A percentile compares a stretch with the other conserved stretches of the same genome.
These are phyloP conservation scores for Hycleus phaleratus DNA, from an alignment of 1,140 invertebrate genomes.

Conservation along the genomic window DNA sequence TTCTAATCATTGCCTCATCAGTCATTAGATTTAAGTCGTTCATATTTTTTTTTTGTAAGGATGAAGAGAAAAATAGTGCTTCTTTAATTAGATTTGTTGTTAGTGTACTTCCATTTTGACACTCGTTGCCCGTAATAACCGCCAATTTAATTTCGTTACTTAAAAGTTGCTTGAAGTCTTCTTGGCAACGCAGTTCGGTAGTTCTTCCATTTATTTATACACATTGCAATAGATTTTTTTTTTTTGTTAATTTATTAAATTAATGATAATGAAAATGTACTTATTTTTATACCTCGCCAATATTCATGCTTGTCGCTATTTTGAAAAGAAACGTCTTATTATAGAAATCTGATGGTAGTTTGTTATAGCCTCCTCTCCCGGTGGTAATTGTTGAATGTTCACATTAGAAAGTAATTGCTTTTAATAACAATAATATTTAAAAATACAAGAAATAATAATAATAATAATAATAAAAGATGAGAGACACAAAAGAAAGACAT, in stretches of 20 bases:
- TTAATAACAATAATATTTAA: slow-evolving; percentile 7
- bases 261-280: slow-evolving; percentile 16
- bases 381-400: slow-evolving; percentile 28
- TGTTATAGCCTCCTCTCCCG: slow-evolving; percentile 11
- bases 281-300: slow-evolving; percentile 23
- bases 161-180: neutral
- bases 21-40: slow-evolving; percentile 23
- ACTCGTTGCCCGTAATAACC: slow-evolving; percentile 9
- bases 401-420: slow-evolving; percentile 12
- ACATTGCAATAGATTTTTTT: slow-evolving; percentile 13
- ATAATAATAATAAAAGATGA: no score
- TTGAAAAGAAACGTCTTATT: slow-evolving; percentile 1
- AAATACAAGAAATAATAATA: neutral
- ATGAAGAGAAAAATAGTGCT: slow-evolving; percentile 8
- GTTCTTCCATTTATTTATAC: slow-evolving; percentile 26
- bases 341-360: slow-evolving; percentile 11
- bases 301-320: slow-evolving; percentile 23
- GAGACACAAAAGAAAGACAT: no score
- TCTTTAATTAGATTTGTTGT: slow-evolving; percentile 15
- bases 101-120: slow-evolving; percentile 21
- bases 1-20: slow-evolving; percentile 17
- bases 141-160: no score
- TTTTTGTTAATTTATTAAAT: slow-evolving; percentile 5
- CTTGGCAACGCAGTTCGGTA: slow-evolving; percentile 14
- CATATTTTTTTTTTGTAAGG: no score